phyloP scores from a whole-genome alignment of 2,888 invertebrate species.

The Meiosimyza platycephala region DNA sequence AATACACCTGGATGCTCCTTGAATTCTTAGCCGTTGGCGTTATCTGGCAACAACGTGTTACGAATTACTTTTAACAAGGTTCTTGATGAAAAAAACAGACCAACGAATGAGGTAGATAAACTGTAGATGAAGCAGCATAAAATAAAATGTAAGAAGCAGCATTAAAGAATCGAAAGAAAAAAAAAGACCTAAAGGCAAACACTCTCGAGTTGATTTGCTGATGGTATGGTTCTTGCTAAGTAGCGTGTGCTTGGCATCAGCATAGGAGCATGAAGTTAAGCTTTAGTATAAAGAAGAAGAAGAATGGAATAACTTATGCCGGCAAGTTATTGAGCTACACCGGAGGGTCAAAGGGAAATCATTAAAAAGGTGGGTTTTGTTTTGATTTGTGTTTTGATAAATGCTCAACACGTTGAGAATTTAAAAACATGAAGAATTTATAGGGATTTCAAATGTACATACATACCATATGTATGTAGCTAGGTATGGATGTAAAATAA shows the following conservation, averaged over 20 bases:
- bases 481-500: too few relatives aligned
- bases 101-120: conserved; percentile 52
- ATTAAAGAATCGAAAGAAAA: neutral
- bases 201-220: neutral
- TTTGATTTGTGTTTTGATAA: conserved; percentile 25
- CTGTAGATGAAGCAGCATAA: conserved; percentile 17
- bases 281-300: neutral
- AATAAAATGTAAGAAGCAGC: conserved; percentile 1
- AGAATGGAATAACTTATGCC: neutral
- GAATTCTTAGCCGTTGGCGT: conserved; percentile 49
- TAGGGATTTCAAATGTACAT: too few relatives aligned
- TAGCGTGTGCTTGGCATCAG: conserved; percentile 5
- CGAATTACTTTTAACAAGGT: conserved; percentile 66
- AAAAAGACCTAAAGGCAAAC: neutral
- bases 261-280: neutral
- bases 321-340: neutral
- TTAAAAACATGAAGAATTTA: neutral
- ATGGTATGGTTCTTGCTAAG: neutral
- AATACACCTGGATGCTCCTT: neutral
- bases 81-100: conserved; percentile 54
- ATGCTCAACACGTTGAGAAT: conserved; percentile 6
- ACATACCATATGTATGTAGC: too few relatives aligned
- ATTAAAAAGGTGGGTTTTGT: neutral
- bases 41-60: conserved; percentile 66
- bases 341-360: neutral